These are phyloP conservation scores for Patella depressa DNA, from an alignment of 2,888 invertebrate species.

Conservation along the genomic window DNA sequence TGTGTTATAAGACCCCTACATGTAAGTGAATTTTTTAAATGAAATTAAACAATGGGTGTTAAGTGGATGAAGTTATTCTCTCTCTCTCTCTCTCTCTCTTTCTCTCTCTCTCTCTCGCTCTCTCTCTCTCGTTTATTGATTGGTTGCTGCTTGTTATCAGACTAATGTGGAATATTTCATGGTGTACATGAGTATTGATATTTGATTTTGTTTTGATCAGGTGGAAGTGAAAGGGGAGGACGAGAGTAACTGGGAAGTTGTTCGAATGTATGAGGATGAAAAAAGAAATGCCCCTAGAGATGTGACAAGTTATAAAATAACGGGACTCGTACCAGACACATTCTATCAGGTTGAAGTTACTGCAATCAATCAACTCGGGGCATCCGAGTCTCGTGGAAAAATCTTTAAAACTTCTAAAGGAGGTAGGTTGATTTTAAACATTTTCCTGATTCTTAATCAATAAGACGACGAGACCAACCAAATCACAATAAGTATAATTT, in stretches of 20 bases:
- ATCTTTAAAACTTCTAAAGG: conserved; percentile 32
- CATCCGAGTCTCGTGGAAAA: conserved; percentile 20
- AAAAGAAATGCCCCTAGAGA: neutral
- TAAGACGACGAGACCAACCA: too few relatives aligned
- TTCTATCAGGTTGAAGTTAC: conserved; percentile 31
- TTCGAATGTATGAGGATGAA: neutral
- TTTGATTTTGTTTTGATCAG: conserved; percentile 1
- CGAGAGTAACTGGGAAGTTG: conserved; percentile 12
- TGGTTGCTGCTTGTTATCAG: too few relatives aligned
- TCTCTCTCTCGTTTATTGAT: too few relatives aligned
- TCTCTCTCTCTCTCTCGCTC: too few relatives aligned
- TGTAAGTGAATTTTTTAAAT: too few relatives aligned
- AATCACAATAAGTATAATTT: too few relatives aligned
- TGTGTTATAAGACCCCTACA: too few relatives aligned
- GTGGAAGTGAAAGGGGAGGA: conserved; percentile 20
- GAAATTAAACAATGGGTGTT: too few relatives aligned
- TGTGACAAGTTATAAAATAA: conserved; percentile 14
- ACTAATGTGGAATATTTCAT: neutral
- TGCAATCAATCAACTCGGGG: conserved; percentile 31
- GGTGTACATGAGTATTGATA: neutral
- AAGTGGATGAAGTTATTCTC: too few relatives aligned
- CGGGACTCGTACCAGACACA: conserved; percentile 14
- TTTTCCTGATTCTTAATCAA: too few relatives aligned
- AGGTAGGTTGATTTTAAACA: conserved; percentile 8
- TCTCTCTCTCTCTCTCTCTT: too few relatives aligned